Evolutionary conservation across 2,113 vertebrate genomes (phyloP), one percentile per base, ranked within the genome.

Genomic region (Lampris megalopsis): DNA sequence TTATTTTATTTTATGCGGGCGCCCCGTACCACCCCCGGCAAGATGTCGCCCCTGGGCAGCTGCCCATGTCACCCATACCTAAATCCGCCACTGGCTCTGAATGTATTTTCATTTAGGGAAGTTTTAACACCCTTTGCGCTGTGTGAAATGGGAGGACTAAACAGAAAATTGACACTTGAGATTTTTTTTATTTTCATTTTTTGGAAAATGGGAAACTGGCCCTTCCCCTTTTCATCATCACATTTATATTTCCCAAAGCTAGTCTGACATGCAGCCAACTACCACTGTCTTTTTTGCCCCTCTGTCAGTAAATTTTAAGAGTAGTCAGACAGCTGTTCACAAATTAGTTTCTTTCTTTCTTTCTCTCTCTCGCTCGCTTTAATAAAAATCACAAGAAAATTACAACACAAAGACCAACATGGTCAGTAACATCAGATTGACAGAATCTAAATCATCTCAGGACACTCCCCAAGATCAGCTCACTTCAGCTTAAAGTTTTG

Each of bases 21-120:
- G 24, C 24, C 24, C 24, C 24, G 24, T 24, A 24, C 24, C 24
- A 24, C 24, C 24, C 24, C 24, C 24, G 24, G 24, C 24, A 24
- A 24, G 0, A 24, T 24, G 24, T 24, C 24, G 24, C 24, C 24
- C 24, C 24, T 24, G 24, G 24, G 24, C 24, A 24, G 24, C 24
- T 24, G 24, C 24, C 24, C 24, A 24, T 24, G 24, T 24, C 24
- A 24, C 24, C 24, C 24, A 24, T 24, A 24, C 24, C 24, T 24
- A 24, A 24, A 24, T 24, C 24, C 24, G 24, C 24, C 24, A 24
- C 24, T 24, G 24, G 24, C 24, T 24, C 24, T 41, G 37, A 65
- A 64, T 36, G 0, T 10, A 45, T 58, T 69, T 47, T 10, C 49
- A 75, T 68, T 85, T 80, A 76, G 68, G 79, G 45, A 85, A 83